Evolutionary conservation across 2,113 vertebrate species (phyloP).

Genomic region (Oxyura jamaicensis): DNA sequence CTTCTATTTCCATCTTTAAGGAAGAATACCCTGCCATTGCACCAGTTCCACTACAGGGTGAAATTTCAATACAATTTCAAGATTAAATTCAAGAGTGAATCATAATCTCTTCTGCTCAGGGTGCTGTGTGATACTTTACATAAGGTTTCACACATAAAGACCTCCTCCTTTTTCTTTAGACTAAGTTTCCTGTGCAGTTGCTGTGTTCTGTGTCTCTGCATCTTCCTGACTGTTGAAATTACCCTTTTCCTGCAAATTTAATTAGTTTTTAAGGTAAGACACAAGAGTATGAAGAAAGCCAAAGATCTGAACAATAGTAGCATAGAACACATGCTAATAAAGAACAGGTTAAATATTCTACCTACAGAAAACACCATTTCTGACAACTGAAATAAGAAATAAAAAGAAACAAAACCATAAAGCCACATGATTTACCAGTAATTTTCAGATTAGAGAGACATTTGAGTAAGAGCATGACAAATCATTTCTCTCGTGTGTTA

Average conservation of each 20-base stretch:
- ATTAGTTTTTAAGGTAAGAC: neutral
- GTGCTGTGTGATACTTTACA: neutral
- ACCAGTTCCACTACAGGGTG: too few relatives aligned
- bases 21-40: neutral
- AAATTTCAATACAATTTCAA: neutral
- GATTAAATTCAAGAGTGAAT: neutral
- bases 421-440: neutral
- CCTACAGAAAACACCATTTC: neutral
- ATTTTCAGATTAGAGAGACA: constrained; percentile 24
- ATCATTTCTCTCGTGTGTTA: neutral
- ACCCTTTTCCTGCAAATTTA: neutral
- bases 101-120: too few relatives aligned
- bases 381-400: neutral
- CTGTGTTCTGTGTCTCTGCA: neutral
- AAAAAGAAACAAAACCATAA: neutral
- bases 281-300: neutral
- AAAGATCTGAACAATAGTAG: neutral
- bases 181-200: neutral
- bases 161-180: neutral
- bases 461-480: neutral
- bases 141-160: neutral
- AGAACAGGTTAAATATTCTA: neutral
- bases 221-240: neutral
- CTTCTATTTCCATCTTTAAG: neutral
- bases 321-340: neutral